phyloP scores from a whole-genome alignment of 2,797 vertebrate genomes.

The Pygocentrus nattereri region DNA sequence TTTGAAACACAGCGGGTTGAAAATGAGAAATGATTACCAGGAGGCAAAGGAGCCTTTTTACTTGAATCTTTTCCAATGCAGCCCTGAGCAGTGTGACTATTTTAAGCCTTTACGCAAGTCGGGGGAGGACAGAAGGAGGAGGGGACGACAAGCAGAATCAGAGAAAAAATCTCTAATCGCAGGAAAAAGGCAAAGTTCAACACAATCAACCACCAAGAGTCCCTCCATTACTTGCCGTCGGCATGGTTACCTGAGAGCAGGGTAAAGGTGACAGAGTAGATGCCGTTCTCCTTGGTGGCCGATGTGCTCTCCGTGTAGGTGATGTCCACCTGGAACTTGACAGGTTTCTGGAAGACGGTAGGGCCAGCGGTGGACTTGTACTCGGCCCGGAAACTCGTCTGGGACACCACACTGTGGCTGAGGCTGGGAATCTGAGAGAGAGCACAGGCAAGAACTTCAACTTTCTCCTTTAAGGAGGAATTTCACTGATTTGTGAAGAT shows the following conservation, averaged over 20 bases:
- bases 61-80: constrained; percentile 48
- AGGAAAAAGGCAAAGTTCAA: constrained; percentile 35
- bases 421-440: constrained; percentile 88
- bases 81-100: constrained; percentile 45
- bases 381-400: constrained; percentile 92
- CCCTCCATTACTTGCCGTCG: constrained; percentile 25
- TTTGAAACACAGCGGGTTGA: constrained; percentile 58
- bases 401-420: constrained; percentile 92
- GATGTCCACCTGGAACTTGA: constrained; percentile 94
- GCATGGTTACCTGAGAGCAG: constrained; percentile 85
- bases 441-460: background rate
- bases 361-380: constrained; percentile 90
- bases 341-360: constrained; percentile 92
- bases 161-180: constrained; percentile 22
- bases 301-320: constrained; percentile 89
- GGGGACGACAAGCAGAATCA: background rate
- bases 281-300: constrained; percentile 88
- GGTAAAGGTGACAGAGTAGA: constrained; percentile 93
- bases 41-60: constrained; percentile 52
- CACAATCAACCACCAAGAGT: constrained; percentile 32
- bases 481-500: no score
- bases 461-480: no score
- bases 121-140: constrained; percentile 19
- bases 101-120: constrained; percentile 27
- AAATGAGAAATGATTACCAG: constrained; percentile 52